Conservation (phyloP, 2,113 vertebrate species). For the Callipepla californica region DNA sequence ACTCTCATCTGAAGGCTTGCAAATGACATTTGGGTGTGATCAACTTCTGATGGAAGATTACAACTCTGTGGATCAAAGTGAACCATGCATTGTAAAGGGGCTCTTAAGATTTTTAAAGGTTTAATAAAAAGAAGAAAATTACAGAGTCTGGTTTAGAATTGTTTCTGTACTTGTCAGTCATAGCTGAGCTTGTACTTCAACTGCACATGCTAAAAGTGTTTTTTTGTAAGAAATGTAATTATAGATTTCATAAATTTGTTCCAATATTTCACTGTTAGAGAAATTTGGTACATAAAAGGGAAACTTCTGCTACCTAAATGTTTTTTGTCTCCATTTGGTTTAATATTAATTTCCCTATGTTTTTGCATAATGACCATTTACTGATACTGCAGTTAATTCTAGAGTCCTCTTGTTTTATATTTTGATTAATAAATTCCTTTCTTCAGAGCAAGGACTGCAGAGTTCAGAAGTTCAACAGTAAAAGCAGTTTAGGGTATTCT, state of each 20-base stretch:
- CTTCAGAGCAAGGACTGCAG: neutral
- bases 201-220: neutral
- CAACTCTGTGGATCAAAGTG: conserved; percentile 72
- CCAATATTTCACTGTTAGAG: neutral
- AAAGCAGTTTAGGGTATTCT: neutral
- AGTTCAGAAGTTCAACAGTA: conserved; percentile 19
- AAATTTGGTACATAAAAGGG: neutral
- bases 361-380: neutral
- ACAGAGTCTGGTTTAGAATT: conserved; percentile 61
- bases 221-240: neutral
- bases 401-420: neutral
- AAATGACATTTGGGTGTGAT: conserved; percentile 75
- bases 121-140: conserved; percentile 74
- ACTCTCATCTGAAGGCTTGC: conserved; percentile 66
- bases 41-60: conserved; percentile 72
- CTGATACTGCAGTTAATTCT: neutral
- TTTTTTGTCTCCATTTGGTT: neutral
- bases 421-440: neutral
- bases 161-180: conserved; percentile 65
- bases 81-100: conserved; percentile 46
- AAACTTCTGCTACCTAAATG: neutral
- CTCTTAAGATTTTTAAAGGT: conserved; percentile 73
- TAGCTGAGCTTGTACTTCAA: conserved; percentile 11
- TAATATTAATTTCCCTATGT: neutral
- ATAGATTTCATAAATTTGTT: neutral